Evolutionary conservation across 2,797 vertebrate species (phyloP), one percentile per base, ranked within the genome.

Genomic region (Molothrus ater): DNA sequence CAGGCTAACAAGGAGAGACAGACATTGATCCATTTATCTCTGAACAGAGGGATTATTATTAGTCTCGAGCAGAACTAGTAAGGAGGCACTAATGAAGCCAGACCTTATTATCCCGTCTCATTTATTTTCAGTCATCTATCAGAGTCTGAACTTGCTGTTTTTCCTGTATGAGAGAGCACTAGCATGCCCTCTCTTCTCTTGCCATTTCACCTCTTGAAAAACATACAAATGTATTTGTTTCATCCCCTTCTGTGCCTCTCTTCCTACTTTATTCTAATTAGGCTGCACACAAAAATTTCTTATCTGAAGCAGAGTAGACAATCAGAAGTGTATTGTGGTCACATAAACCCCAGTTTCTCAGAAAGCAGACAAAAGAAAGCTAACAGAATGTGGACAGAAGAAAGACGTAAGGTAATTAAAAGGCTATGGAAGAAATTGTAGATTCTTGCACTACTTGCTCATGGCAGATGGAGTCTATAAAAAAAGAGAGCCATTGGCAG

Each of bases 391-490:
- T 15, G 17, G 45, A 36, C 16, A 66, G 56, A 78, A 90, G 31
- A 36, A 56, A 88, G 31, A 73, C 0, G 0, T 7, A 40, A 7
- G 5, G 25, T 22, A 82, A 85, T 70, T 74, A 76, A 88, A 81
- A 92, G 21, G 17, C 34, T 12, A 1, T 31, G 26, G 53, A 80
- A 93, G 43, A 9, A 84, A 71, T 32, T 86, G 26, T 34, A 86
- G 28, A 34, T 91, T 86, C 57, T 63, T 90, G 45, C 43, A 75
- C 9, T 59, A 56, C 51, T 96, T 96, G 31, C 34, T 94, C 15
- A 57, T n/a, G 42, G 80, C 60, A 71, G 61, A 59, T 83, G 65
- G 40, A 85, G 40, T 38, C 78, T 85, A 93, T 82, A 95, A 95
- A 95, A 38, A 88, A 85, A 31, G 21, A 71, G 13, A 86, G 12